Evolutionary conservation across 2,113 vertebrate species (phyloP), one percentile per base, ranked within the genome.

Genomic region (Apistogramma diplotaenia): DNA sequence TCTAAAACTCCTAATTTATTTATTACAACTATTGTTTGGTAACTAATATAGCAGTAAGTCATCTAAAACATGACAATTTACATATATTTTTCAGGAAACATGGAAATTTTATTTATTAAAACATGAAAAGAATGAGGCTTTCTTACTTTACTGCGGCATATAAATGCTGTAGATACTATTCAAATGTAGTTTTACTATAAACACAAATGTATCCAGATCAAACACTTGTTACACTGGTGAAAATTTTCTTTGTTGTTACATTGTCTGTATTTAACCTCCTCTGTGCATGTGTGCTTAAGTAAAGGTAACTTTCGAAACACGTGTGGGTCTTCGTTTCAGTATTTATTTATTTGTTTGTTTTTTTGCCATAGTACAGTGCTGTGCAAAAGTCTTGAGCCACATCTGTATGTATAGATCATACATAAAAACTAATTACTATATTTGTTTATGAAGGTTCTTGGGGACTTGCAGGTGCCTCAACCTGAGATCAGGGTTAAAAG

Each of bases 191-290:
- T 29, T 27, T 67, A 74, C n/a, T 72, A 67, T 85, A 82, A 82
- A n/a, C 19, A n/a, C 19, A 46, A 84, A 18, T 62, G 77, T 55
- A 29, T 56, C 65, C 57, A 67, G 19, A 43, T 71, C 49, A 80
- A 70, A 79, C 74, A 65, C 54, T 78, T 23, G 94, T 95, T 91
- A 90, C 93, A 93, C 93, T 95, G 95, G 95, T 96, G 94, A 95
- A 94, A 92, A 91, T 85, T 81, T 89, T 82, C 76, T 73, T 53
- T 89, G 55, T 79, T 62, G 57, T 85, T 37, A 19, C 51, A 77
- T 23, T 89, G 87, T 81, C 75, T 89, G 84, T 90, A 76, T 93
- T 92, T 89, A 91, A 93, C 74, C 78, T 77, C 59, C 59, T 81
- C 62, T 89, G 79, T 93, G 93, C 93, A 94, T 95, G 92, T 93